phyloP scores from a whole-genome alignment of 2,113 vertebrate species.

The Passer domesticus region DNA sequence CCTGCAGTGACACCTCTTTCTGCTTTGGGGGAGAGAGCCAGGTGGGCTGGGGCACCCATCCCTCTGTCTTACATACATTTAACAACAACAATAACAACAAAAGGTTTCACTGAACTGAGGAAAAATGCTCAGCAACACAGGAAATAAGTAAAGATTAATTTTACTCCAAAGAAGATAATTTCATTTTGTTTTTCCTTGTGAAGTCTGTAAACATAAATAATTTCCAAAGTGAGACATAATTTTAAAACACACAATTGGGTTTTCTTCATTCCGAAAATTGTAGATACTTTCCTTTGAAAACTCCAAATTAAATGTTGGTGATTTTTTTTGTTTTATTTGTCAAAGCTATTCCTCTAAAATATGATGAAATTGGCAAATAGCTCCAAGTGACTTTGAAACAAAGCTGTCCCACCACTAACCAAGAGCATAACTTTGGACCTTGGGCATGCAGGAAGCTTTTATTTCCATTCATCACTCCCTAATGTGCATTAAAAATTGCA shows the following conservation, averaged over 20 bases:
- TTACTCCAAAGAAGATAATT: background rate
- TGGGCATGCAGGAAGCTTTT: background rate
- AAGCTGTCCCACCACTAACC: background rate
- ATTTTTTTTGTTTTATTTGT: background rate
- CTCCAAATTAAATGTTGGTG: background rate
- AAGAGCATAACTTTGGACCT: background rate
- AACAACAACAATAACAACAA: background rate
- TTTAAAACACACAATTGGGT: background rate
- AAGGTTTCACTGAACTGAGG: background rate
- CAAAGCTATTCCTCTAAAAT: background rate
- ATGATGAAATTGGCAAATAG: background rate
- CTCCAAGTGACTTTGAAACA: background rate
- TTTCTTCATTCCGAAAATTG: background rate
- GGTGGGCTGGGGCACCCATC: background rate
- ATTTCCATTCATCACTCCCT: background rate
- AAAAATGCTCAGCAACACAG: background rate
- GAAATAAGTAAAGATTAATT: background rate
- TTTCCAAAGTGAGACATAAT: background rate
- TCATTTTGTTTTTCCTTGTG: background rate
- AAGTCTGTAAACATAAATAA: background rate
- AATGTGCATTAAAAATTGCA: slow-evolving; percentile 21
- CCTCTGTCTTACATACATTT: background rate
- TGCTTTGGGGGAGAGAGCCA: background rate
- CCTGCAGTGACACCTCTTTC: background rate
- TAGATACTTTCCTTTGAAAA: background rate